Evolutionary conservation across 2,888 invertebrate species (phyloP), one percentile per base, ranked within the genome.

Genomic region (Napeogenes inachia): DNA sequence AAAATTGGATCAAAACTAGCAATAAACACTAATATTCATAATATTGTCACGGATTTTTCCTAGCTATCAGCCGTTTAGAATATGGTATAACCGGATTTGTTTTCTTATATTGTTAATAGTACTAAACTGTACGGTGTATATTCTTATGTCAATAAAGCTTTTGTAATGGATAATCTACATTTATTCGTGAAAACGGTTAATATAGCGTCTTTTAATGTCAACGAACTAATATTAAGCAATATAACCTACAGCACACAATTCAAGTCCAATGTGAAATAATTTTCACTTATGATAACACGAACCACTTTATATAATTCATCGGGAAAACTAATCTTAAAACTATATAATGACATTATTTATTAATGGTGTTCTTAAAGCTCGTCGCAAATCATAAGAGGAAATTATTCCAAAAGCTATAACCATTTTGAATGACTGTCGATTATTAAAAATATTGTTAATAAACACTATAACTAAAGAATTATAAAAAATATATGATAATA

Each of bases 401-500:
- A 10, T 42, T 42, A 10, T 6, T 42, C 3, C 42, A 10, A 10
- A 42, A 42, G 12, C 2, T 3, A 10, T 3, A 10, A 42, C 3
- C 42, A 42, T 42, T 42, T 42, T 10, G 8, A 42, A 42, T 42
- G 42, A 42, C 21, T 30, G 6, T 50, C 10, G 30, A 10, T 30
- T 50, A 21, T 8, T 50, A 50, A 50, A 50, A 50, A 3, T 46
- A 54, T 45, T 54, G 59, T 59, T 59, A 59, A 30, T 56, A 46
- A 50, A 57, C 38, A 45, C 13, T 45, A 57, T 50, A 46, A 38
- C 21, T 42, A 45, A 55, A 60, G 55, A 42, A 54, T 32, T 60
- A 57, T 57, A 59, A 63, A 60, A 67, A 63, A 68, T 71, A 67
- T 77, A 75, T 75, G 78, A 77, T 82, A 84, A 83, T 87, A 87